phyloP scores from a whole-genome alignment of 2,797 vertebrate species.

The Zenarchopterus dispar region DNA sequence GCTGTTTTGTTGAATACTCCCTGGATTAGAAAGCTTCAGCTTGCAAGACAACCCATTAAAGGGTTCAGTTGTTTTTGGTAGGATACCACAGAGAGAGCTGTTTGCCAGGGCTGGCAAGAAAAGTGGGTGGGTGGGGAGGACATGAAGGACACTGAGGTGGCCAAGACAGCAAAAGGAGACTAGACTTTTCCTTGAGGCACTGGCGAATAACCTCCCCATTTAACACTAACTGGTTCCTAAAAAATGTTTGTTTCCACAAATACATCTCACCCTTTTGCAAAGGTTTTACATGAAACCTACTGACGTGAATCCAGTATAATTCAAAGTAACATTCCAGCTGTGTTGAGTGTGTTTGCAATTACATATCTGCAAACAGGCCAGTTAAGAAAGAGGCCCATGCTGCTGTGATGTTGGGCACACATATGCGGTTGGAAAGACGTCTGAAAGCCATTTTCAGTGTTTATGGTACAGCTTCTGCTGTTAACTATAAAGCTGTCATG shows the following conservation, averaged over 20 bases:
- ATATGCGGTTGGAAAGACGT: conserved; percentile 58
- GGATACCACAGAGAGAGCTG: conserved; percentile 49
- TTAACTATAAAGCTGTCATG: conserved; percentile 34
- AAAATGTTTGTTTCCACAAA: conserved; percentile 41
- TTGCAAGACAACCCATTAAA: conserved; percentile 48
- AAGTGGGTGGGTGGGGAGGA: not conserved
- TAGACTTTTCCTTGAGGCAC: conserved; percentile 47
- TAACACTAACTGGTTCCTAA: conserved; percentile 46
- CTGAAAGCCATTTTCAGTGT: conserved; percentile 70
- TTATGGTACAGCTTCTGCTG: conserved; percentile 60
- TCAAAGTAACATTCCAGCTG: conserved; percentile 64
- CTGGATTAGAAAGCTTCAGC: conserved; percentile 42
- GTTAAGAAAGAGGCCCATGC: conserved; percentile 58
- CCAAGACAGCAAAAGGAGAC: conserved; percentile 23
- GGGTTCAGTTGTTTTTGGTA: conserved; percentile 54
- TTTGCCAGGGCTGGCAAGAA: conserved; percentile 31
- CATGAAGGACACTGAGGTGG: conserved; percentile 26
- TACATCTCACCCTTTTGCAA: not conserved
- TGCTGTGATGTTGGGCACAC: conserved; percentile 54
- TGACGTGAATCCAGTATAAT: conserved; percentile 51
- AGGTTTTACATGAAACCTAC: conserved; percentile 41
- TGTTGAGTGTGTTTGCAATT: conserved; percentile 75
- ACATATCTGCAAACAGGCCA: conserved; percentile 64
- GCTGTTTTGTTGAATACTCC: conserved; percentile 27
- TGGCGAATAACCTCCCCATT: conserved; percentile 41